A percentile compares a stretch with the other conserved stretches of the same genome.
phyloP scores from a whole-genome alignment of 2,797 vertebrate species.

The Alosa sapidissima region DNA sequence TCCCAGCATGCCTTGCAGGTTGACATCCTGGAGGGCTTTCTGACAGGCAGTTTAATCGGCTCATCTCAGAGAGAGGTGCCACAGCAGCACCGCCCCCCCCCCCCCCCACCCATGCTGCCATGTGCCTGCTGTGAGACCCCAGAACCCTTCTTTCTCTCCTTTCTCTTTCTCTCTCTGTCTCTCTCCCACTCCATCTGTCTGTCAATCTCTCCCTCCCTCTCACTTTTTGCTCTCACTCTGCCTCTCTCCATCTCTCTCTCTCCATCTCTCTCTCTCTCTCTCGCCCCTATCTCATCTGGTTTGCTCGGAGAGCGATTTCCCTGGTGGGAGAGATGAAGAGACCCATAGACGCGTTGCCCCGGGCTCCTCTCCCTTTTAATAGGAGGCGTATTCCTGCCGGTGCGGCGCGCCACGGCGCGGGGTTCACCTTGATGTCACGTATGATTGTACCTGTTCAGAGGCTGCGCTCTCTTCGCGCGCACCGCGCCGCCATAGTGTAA shows the following conservation, averaged over 20 bases:
- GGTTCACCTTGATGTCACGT: slow-evolving; percentile 72
- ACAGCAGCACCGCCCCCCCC: background rate
- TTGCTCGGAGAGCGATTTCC: slow-evolving; percentile 57
- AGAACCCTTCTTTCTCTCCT: slow-evolving; percentile 7
- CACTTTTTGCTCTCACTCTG: background rate
- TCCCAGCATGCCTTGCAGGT: slow-evolving; percentile 13
- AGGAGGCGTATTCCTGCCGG: slow-evolving; percentile 59
- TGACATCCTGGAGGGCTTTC: slow-evolving; percentile 16
- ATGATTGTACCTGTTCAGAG: slow-evolving; percentile 51
- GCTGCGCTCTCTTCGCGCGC: slow-evolving; percentile 17
- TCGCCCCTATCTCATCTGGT: slow-evolving; percentile 32
- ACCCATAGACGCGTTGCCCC: slow-evolving; percentile 59
- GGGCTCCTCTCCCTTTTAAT: slow-evolving; percentile 64
- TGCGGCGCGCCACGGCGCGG: slow-evolving; percentile 41
- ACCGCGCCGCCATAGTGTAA: background rate
- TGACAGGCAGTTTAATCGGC: background rate
- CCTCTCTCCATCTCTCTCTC: background rate
- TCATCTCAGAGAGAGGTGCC: background rate
- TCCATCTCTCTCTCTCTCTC: slow-evolving; percentile 13
- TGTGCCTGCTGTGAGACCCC: slow-evolving; percentile 12
- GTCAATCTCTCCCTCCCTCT: background rate
- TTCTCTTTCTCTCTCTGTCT: slow-evolving; percentile 24
- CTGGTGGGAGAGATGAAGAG: slow-evolving; percentile 56
- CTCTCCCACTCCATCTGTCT: background rate
- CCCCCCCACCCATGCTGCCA: background rate